Evolutionary conservation across 2,888 invertebrate species (phyloP).

Genomic region (Idaea biselata): DNA sequence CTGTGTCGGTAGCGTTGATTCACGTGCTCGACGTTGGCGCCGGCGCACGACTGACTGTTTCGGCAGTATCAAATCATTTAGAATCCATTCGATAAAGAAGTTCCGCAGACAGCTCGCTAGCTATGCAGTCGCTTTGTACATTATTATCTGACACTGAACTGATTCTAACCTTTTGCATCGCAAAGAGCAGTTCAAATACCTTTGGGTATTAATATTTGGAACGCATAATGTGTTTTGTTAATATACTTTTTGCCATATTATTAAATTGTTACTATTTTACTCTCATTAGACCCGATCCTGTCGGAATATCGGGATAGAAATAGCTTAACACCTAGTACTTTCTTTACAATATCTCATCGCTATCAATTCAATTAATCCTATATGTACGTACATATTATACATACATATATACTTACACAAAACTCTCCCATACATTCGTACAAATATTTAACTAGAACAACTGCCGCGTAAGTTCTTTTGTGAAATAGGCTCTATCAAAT

Average conservation of each 20-base stretch:
- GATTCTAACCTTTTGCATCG: too few relatives aligned
- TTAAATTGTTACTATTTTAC: neutral
- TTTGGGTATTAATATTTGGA: too few relatives aligned
- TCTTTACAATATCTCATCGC: neutral
- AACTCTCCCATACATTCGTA: too few relatives aligned
- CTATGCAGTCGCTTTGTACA: neutral
- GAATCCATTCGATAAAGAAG: conserved; percentile 14
- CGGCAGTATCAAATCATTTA: conserved; percentile 33
- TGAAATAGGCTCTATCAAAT: neutral
- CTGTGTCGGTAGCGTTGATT: conserved; percentile 49
- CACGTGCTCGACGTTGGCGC: conserved; percentile 68
- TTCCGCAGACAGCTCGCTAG: neutral
- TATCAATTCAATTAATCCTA: neutral
- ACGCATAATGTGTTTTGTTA: too few relatives aligned
- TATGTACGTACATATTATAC: neutral
- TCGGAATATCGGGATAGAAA: neutral
- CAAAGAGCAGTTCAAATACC: too few relatives aligned
- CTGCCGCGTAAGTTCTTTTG: neutral
- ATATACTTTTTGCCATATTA: too few relatives aligned
- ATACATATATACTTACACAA: neutral
- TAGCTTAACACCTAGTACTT: too few relatives aligned
- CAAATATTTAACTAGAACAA: neutral
- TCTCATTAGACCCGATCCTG: neutral
- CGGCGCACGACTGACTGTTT: conserved; percentile 63
- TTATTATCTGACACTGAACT: too few relatives aligned